phyloP scores from a whole-genome alignment of 1,140 invertebrate species.

The Aphis gossypii region DNA sequence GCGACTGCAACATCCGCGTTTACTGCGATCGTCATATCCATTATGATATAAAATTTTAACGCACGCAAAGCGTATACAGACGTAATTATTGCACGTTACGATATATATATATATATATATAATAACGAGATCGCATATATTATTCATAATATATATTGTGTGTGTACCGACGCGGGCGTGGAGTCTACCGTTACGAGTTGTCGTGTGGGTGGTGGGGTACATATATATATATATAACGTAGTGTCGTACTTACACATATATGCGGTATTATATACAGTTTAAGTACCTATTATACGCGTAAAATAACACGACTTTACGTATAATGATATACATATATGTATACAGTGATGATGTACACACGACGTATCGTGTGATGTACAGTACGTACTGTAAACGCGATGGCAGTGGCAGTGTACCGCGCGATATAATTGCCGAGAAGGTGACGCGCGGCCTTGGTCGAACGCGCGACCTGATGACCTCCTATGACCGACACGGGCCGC shows the following conservation, averaged over 20 bases:
- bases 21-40: not conserved
- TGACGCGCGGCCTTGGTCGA: constrained; percentile 42
- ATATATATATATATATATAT: not conserved
- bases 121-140: not conserved
- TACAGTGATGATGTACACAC: not conserved
- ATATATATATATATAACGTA: no score
- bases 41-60: not conserved
- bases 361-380: not conserved
- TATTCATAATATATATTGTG: no score
- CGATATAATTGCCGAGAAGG: constrained; percentile 25
- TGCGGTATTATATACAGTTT: not conserved
- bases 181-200: not conserved
- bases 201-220: no score
- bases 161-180: not conserved
- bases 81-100: not conserved
- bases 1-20: not conserved
- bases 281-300: not conserved
- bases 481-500: constrained; percentile 48
- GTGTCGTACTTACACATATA: no score
- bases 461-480: constrained; percentile 46
- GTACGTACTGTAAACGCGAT: not conserved
- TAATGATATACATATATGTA: not conserved
- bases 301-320: not conserved
- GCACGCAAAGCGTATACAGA: not conserved
- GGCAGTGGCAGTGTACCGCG: not conserved